Evolutionary conservation across 2,797 vertebrate genomes (phyloP).

Genomic region (Dicrostonyx torquatus): DNA sequence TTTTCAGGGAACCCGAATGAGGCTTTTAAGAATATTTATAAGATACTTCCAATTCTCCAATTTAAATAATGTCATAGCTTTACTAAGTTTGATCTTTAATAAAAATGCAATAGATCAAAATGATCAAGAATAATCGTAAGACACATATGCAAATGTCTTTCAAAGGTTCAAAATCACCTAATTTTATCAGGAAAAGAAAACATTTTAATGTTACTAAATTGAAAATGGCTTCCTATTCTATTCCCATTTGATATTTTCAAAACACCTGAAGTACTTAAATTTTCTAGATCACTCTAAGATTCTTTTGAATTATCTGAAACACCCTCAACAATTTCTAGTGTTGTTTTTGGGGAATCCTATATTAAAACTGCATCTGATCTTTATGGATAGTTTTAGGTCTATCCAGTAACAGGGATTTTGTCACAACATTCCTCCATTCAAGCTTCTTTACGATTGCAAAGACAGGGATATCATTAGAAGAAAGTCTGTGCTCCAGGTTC

Average conservation of each 20-base stretch:
- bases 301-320: not conserved
- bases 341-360: not conserved
- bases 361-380: not conserved
- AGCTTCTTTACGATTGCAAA: not conserved
- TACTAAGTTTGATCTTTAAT: not conserved
- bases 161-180: not conserved
- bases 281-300: not conserved
- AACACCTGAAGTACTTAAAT: accelerated
- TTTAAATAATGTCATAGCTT: not conserved
- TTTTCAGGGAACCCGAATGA: not conserved
- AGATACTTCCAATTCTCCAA: not conserved
- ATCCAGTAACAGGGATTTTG: not conserved
- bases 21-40: not conserved
- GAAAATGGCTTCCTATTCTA: not conserved
- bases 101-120: not conserved
- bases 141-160: not conserved
- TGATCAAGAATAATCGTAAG: not conserved
- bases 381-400: not conserved
- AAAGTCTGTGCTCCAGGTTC: not conserved
- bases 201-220: not conserved
- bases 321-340: not conserved
- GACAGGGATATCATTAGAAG: not conserved
- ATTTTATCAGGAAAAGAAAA: not conserved
- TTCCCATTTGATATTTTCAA: not conserved
- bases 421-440: not conserved